Evolutionary conservation across 2,797 vertebrate genomes (phyloP).

Genomic region (Xenopus petersii): DNA sequence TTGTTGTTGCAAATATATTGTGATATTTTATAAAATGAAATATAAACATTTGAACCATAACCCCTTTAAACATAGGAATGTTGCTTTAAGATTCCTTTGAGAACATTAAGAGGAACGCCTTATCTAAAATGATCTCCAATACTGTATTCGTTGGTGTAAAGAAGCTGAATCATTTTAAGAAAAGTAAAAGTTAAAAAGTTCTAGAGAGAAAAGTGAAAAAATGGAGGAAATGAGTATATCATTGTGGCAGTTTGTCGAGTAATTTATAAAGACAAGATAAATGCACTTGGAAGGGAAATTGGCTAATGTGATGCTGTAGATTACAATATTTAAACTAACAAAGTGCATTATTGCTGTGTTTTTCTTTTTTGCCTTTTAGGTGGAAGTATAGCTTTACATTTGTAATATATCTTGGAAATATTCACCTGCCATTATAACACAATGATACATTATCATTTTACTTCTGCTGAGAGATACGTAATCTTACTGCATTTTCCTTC

Average conservation of each 20-base stretch:
- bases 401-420: constrained; percentile 33
- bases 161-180: constrained; percentile 23
- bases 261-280: constrained; percentile 41
- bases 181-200: constrained; percentile 28
- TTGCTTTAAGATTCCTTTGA: no score
- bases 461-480: constrained; percentile 11
- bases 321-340: constrained; percentile 38
- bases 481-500: constrained; percentile 25
- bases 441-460: constrained; percentile 24
- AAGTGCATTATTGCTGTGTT: constrained; percentile 16
- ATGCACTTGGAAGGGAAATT: constrained; percentile 29
- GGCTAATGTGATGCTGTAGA: constrained; percentile 18
- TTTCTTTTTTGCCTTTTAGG: constrained; percentile 2
- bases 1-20: no score
- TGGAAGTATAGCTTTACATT: constrained; percentile 36
- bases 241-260: constrained; percentile 28
- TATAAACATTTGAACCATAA: no score
- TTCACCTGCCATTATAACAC: constrained; percentile 37
- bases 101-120: neutral
- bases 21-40: no score
- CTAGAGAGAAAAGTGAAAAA: constrained; percentile 12
- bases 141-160: constrained; percentile 20
- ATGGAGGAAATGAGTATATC: constrained; percentile 25
- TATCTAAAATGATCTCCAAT: constrained; percentile 24
- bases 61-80: no score